Base-by-base conservation (phyloP, 2,888 invertebrate species). In the Phengaris arion region DNA sequence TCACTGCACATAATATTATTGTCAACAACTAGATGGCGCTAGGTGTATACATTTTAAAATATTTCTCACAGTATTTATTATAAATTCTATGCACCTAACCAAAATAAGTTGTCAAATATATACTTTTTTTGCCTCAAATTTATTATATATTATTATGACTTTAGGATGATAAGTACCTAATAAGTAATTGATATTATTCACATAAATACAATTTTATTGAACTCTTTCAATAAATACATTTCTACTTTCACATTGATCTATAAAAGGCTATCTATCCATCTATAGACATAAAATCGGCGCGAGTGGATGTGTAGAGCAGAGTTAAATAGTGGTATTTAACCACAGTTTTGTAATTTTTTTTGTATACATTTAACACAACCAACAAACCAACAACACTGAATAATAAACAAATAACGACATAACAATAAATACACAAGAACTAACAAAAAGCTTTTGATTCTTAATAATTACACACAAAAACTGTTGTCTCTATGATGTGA, bases 381-480 rank as follows among this genome's bases (percentile, higher is more conserved):
- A 59, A 59, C 22, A 22, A 22, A 22, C 22, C 22, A 22, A 22
- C 22, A 15, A 6, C 59, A 4, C 35, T 35, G 7, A 7, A 7
- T 15, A 59, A 59, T n/a, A 15, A 46, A 48, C 48, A 48, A 8
- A 46, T 48, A 48, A 48, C 48, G 10, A 69, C 46, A 69, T n/a
- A 48, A 15, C 13, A 69, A 69, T 48, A n/a, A 48, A 48, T 8
- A 15, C 46, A 69, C 10, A 69, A 69, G 35, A 69, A 15, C 46
- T 48, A 68, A 45, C 48, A 69, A 69, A 70, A 70, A 70, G 15
- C 69, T 51, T 69, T 48, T 69, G 68, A 48, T 48, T 48, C 48
- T 51, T 51, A 51, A 70, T 70, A 70, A 70, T 70, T 15, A 64
- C 9, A 2, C 3, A 70, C 70, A 51, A 48, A 68, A 70, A 70